Percentiles rank a stretch among this genome's conserved stretches.
Conservation (phyloP, 2,797 vertebrate genomes). For the Triplophysa bombifrons region DNA sequence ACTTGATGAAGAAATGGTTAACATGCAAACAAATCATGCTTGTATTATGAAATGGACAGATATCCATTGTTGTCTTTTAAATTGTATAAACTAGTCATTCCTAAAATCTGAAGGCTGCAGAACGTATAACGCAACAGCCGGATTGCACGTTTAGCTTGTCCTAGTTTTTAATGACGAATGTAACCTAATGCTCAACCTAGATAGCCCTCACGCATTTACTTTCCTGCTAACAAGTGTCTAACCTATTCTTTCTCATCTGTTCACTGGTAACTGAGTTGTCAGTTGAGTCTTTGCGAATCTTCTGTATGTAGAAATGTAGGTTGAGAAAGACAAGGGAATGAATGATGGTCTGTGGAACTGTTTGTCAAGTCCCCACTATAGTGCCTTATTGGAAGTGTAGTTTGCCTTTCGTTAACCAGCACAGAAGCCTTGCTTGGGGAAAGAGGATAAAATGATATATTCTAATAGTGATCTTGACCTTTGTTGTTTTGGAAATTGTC, state of each 20-base stretch:
- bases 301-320: neutral
- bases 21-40: neutral
- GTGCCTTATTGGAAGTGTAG: slow-evolving; percentile 75
- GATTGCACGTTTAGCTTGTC: neutral
- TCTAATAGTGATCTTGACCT: slow-evolving; percentile 60
- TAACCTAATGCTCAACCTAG: neutral
- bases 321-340: neutral
- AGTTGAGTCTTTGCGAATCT: neutral
- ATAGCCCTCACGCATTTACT: neutral
- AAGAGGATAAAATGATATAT: slow-evolving; percentile 42
- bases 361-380: slow-evolving; percentile 29
- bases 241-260: neutral
- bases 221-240: neutral
- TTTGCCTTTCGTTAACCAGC: slow-evolving; percentile 52
- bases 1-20: slow-evolving; percentile 21
- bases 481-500: slow-evolving; percentile 40
- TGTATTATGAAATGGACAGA: neutral
- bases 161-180: neutral
- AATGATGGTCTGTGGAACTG: slow-evolving; percentile 13
- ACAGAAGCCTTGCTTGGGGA: neutral
- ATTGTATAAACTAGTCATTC: neutral
- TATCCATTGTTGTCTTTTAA: neutral
- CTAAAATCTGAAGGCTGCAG: neutral
- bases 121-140: neutral
- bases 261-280: neutral